Percentiles rank a stretch among this genome's conserved stretches.
phyloP scores from a whole-genome alignment of 2,888 invertebrate species.

The Pemphredon lugubris region DNA sequence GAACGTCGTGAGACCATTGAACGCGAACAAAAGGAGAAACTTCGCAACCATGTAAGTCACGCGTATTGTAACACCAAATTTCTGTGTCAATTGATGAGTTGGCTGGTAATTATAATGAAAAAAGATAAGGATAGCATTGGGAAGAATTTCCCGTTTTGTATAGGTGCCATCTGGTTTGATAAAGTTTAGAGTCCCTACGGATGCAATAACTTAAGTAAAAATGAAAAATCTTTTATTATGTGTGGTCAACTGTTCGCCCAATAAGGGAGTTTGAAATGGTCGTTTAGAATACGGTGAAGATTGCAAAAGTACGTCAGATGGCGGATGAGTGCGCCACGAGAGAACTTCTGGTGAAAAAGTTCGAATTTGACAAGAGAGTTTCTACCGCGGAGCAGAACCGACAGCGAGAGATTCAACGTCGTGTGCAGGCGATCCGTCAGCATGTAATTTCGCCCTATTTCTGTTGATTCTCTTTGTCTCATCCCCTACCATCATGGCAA shows the following conservation, averaged over 20 bases:
- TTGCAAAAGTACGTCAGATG: conserved; percentile 86
- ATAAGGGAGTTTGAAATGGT: conserved; percentile 62
- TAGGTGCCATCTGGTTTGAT: conserved; percentile 19
- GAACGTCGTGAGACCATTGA: conserved; percentile 89
- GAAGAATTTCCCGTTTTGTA: conserved; percentile 57
- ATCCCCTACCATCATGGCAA: conserved; percentile 11
- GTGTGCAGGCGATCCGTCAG: conserved; percentile 91
- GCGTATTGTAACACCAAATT: conserved; percentile 62
- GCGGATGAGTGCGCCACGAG: conserved; percentile 86
- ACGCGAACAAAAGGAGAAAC: conserved; percentile 89
- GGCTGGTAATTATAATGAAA: conserved; percentile 32
- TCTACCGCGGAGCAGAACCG: conserved; percentile 91
- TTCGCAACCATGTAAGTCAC: conserved; percentile 88
- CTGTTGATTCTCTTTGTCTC: conserved; percentile 46
- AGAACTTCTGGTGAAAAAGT: conserved; percentile 84
- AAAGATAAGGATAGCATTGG: conserved; percentile 34
- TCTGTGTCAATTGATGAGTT: conserved; percentile 9
- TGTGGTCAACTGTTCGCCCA: conserved; percentile 34
- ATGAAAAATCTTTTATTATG: conserved; percentile 77
- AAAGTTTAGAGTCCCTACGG: conserved; percentile 11
- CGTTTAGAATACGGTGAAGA: conserved; percentile 85
- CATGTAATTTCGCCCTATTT: conserved; percentile 85
- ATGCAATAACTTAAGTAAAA: not conserved
- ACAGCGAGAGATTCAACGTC: conserved; percentile 92
- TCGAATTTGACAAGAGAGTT: conserved; percentile 86